Base-by-base conservation (phyloP, 2,113 vertebrate genomes). In the Ictalurus furcatus region DNA sequence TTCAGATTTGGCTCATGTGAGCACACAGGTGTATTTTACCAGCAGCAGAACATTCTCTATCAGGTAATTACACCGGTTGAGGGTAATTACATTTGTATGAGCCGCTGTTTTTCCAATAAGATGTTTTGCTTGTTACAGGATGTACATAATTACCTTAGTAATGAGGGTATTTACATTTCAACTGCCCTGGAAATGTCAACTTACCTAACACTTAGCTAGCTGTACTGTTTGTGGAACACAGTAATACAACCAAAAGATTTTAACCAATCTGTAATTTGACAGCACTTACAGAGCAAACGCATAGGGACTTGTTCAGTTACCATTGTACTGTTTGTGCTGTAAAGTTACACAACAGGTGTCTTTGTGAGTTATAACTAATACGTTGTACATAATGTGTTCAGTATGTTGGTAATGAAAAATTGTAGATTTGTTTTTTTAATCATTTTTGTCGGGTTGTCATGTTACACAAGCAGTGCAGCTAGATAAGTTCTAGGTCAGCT, bases 51-150 rank as follows among this genome's bases (percentile, higher is more conserved):
- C 84, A 34, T 69, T 85, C 25, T 69, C 63, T 30, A 67, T 85
- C 84, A 85, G 84, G 84, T 85, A 85, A 85, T 85, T 85, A 85
- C 84, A 52, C 84, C 30, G 63, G 84, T 69, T 85, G 84, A 69
- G 63, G 63, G 84, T 85, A 85, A 85, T 85, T 85, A 69, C 84
- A 69, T 85, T 85, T 69, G 63, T 54, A 85, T 85, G 63, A 54
- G 58, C 34, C 44, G 34, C 34, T 84, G 81, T 84, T 84, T 84
- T 63, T 84, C 58, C 81, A 84, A 84, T 85, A 67, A 85, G 63
- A 85, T 69, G 63, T 69, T 69, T 85, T 67, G 84, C 52, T 85
- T 52, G 40, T 69, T 69, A 85, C 59, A 71, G 63, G 63, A 67
- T n/a, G 52, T 73, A 21, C 87, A 54, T 80, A 88, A 83, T 81